Percentiles rank a stretch among this genome's conserved stretches.
phyloP scores from a whole-genome alignment of 1,140 invertebrate genomes.

The Daktulosphaira vitifoliae region DNA sequence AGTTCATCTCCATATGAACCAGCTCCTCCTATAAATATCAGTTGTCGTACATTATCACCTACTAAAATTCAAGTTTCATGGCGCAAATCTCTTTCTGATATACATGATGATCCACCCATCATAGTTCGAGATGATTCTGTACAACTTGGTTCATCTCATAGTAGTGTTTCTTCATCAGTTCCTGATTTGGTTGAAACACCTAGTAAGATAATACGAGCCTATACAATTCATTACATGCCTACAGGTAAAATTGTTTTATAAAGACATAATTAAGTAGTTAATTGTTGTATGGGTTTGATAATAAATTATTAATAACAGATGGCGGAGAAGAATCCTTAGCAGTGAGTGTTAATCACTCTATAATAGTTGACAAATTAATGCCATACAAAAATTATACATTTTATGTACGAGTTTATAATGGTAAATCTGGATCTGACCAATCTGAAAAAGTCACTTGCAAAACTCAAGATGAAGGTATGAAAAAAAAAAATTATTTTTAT shows the following conservation, averaged over 20 bases:
- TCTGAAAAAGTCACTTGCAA: conserved; percentile 52
- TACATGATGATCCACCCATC: conserved; percentile 41
- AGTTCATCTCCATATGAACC: conserved; percentile 50
- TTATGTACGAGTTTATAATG: conserved; percentile 55
- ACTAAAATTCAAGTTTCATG: conserved; percentile 52
- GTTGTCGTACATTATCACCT: conserved; percentile 49
- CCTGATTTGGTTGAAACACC: neutral
- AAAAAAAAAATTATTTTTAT: no score
- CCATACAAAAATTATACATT: conserved; percentile 60
- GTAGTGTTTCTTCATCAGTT: neutral
- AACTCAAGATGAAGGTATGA: conserved; percentile 52
- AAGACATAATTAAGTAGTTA: neutral
- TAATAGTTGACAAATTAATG: conserved; percentile 49
- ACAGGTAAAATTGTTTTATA: conserved; percentile 45
- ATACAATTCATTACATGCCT: conserved; percentile 55
- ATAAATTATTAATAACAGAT: conserved; percentile 33
- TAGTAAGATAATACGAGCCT: conserved; percentile 47
- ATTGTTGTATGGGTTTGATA: no score
- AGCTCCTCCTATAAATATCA: conserved; percentile 50
- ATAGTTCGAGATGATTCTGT: neutral
- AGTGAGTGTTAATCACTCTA: conserved; percentile 49
- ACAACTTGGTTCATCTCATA: neutral
- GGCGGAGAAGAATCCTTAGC: conserved; percentile 49
- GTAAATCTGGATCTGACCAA: conserved; percentile 52
- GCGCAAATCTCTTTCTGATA: conserved; percentile 44